A percentile compares a stretch with the other conserved stretches of the same genome.
These are phyloP conservation scores for Electrophaes corylata DNA, from an alignment of 2,888 invertebrate species.

Conservation along the genomic window DNA sequence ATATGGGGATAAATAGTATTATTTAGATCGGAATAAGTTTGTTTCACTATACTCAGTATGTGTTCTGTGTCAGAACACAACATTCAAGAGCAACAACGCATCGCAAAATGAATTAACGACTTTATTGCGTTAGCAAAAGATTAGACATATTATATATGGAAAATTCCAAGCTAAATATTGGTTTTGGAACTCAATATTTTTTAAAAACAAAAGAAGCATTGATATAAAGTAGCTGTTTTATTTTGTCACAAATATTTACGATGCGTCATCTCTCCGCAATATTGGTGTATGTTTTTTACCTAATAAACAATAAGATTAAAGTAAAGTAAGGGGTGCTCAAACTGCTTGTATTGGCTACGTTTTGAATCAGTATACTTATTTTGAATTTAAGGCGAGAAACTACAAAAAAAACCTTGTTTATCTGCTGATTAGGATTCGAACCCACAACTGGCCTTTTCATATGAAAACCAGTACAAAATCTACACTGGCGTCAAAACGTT, in stretches of 20 bases:
- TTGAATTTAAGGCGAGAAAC: not conserved
- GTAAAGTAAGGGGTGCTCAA: not conserved
- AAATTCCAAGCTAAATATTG: too few relatives aligned
- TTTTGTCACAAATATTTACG: too few relatives aligned
- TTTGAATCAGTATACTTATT: not conserved
- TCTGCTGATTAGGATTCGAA: too few relatives aligned
- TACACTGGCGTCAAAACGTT: too few relatives aligned
- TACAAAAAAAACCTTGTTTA: not conserved
- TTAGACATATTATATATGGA: too few relatives aligned
- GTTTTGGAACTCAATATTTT: too few relatives aligned
- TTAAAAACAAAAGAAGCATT: too few relatives aligned
- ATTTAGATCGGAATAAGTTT: constrained; percentile 26
- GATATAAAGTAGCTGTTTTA: too few relatives aligned
- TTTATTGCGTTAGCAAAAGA: not conserved
- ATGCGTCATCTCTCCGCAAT: not conserved
- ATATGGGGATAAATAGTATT: not conserved
- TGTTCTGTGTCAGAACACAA: not conserved
- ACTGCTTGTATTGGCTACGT: not conserved
- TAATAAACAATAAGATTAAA: not conserved
- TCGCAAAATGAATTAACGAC: not conserved
- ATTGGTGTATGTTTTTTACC: not conserved
- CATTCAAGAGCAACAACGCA: not conserved
- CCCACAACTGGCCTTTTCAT: too few relatives aligned
- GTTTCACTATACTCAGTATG: constrained; percentile 4
- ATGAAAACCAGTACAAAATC: too few relatives aligned